phyloP scores from a whole-genome alignment of 2,888 invertebrate genomes.

The Synanthedon andrenaeformis region DNA sequence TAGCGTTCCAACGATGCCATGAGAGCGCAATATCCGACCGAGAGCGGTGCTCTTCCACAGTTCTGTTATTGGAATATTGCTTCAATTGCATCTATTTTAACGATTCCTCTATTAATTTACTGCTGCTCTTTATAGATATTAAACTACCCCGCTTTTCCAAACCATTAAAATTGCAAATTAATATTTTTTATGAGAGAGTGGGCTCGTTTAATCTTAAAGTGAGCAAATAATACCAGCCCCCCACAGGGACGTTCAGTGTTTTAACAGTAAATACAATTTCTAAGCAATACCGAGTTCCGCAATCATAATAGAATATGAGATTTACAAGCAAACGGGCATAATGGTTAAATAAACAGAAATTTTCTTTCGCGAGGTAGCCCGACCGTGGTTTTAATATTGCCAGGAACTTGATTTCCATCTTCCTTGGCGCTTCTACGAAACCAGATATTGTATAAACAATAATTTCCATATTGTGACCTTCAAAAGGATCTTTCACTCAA shows the following conservation, averaged over 20 bases:
- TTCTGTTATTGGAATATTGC: background rate
- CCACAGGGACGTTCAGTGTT: no score
- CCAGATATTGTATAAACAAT: background rate
- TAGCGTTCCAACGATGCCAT: constrained; percentile 45
- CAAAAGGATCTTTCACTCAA: background rate
- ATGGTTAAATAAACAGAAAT: background rate
- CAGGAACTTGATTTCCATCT: background rate
- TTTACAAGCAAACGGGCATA: background rate
- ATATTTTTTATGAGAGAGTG: no score
- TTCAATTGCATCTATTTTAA: background rate
- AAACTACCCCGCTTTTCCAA: no score
- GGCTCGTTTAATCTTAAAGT: no score
- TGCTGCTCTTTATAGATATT: no score
- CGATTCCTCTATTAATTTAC: no score
- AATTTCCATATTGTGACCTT: background rate
- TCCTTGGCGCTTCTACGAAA: background rate
- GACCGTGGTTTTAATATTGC: constrained; percentile 2
- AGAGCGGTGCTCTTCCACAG: constrained; percentile 12
- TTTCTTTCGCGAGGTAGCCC: background rate
- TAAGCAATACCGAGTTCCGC: background rate
- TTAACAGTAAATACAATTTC: no score
- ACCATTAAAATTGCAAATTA: no score
- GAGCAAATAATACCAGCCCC: no score
- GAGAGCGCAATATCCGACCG: constrained; percentile 63
- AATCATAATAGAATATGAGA: background rate